Percentiles rank a stretch among this genome's conserved stretches.
Evolutionary conservation across 2,888 invertebrate species (phyloP).

Genomic region (Auanema freiburgensis): DNA sequence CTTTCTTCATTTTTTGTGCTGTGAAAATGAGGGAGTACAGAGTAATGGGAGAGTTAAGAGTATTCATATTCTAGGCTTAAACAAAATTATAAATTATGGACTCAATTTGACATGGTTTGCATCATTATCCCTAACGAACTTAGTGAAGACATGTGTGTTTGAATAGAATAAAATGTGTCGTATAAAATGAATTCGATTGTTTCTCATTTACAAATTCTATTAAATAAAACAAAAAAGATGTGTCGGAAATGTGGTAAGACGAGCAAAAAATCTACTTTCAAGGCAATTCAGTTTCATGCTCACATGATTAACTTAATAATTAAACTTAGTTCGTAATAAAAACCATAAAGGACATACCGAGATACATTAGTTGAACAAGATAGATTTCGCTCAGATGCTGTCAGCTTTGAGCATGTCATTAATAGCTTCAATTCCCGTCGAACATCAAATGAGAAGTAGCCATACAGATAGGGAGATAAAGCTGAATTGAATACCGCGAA

Average conservation of each 20-base stretch:
- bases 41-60: not conserved
- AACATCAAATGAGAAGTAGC: conserved; percentile 67
- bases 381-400: conserved; percentile 38
- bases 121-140: no score
- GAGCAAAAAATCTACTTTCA: no score
- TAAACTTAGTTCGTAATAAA: not conserved
- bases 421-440: conserved; percentile 39
- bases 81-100: no score
- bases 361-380: conserved; percentile 36
- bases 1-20: not conserved
- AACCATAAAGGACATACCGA: conserved; percentile 4
- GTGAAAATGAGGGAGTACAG: not conserved
- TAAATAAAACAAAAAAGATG: no score
- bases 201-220: no score
- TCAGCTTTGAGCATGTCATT: conserved; percentile 34
- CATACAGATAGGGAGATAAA: conserved; percentile 93
- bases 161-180: no score
- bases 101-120: no score
- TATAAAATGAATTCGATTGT: no score
- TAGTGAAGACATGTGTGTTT: no score
- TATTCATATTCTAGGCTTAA: not conserved
- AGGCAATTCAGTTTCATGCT: no score
- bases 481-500: conserved; percentile 95
- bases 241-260: no score
- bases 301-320: no score